Evolutionary conservation across 2,888 invertebrate species (phyloP).

Genomic region (Hoplodrina blanda): DNA sequence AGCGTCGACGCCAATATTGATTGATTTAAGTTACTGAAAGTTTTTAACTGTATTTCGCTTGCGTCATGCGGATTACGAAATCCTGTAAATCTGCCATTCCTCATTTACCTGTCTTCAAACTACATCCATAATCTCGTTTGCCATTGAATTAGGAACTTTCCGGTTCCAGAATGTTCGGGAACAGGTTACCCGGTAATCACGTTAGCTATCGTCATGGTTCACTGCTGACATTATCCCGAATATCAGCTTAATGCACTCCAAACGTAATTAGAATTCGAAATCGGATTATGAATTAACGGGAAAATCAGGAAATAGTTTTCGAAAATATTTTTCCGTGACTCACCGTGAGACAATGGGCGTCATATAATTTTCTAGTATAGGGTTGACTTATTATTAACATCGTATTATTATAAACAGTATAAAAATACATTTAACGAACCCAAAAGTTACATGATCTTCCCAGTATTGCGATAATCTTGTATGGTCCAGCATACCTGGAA

Average conservation of each 20-base stretch:
- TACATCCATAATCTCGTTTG: conserved; percentile 20
- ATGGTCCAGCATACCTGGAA: too few species aligned
- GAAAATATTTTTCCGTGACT: not conserved
- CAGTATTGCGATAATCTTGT: too few species aligned
- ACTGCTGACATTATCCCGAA: conserved; percentile 31
- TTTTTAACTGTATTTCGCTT: not conserved
- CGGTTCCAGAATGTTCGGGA: conserved; percentile 24
- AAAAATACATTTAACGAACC: too few species aligned
- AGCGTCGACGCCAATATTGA: too few species aligned
- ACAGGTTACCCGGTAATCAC: conserved; percentile 36
- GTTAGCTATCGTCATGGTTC: conserved; percentile 33
- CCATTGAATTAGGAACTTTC: conserved; percentile 40
- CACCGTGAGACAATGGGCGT: too few species aligned
- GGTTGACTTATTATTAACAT: too few species aligned
- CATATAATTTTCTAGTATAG: too few species aligned
- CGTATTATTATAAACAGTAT: too few species aligned
- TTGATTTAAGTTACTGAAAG: too few species aligned
- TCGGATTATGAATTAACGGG: conserved; percentile 4
- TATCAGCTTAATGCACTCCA: conserved; percentile 32
- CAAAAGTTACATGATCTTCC: too few species aligned
- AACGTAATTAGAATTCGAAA: conserved; percentile 13
- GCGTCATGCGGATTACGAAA: not conserved
- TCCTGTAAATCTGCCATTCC: not conserved
- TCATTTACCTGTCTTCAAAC: conserved; percentile 1
- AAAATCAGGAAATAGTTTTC: not conserved